Base-by-base conservation (phyloP, 2,888 invertebrate species). In the Azorinus chamasolen region DNA sequence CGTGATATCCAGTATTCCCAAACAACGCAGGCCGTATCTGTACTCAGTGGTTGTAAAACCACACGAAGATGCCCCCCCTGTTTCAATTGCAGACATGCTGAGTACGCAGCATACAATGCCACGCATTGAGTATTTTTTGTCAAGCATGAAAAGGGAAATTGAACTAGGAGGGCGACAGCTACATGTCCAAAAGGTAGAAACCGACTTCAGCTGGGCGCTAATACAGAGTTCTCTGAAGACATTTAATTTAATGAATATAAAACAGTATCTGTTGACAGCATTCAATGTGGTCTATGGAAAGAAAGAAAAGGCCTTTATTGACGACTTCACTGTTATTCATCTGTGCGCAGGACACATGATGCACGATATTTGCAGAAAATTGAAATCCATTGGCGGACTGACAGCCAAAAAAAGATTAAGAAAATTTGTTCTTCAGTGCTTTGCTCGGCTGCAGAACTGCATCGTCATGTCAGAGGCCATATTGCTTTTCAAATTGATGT, bases 311-410 rank as follows among this genome's bases (percentile, higher is more conserved):
- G n/a, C n/a, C n/a, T n/a, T n/a, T n/a, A n/a, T n/a, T n/a, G n/a
- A n/a, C 10, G 27, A 63, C 24, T 37, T 63, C n/a, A 63, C 53
- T 8, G 50, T 63, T 2, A 14, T 41, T n/a, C 63, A 63, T 32
- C 53, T 63, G 20, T 63, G 63, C 25, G 22, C 53, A 22, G 41
- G 53, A 39, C 54, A 63, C 25, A 53, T 63, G 51, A 22, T 63
- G n/a, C 39, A 54, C 24, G 63, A 63, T 25, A n/a, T n/a, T n/a
- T n/a, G n/a, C n/a, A n/a, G n/a, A n/a, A n/a, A n/a, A n/a, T n/a
- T n/a, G n/a, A n/a, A n/a, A n/a, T n/a, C n/a, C n/a, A n/a, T n/a
- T n/a, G n/a, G n/a, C n/a, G n/a, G n/a, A n/a, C n/a, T n/a, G n/a
- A n/a, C n/a, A n/a, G n/a, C n/a, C n/a, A n/a, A n/a, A n/a, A n/a